These are phyloP conservation scores for Sepioteuthis lessoniana DNA, from an alignment of 2,888 invertebrate genomes.

Conservation along the genomic window DNA sequence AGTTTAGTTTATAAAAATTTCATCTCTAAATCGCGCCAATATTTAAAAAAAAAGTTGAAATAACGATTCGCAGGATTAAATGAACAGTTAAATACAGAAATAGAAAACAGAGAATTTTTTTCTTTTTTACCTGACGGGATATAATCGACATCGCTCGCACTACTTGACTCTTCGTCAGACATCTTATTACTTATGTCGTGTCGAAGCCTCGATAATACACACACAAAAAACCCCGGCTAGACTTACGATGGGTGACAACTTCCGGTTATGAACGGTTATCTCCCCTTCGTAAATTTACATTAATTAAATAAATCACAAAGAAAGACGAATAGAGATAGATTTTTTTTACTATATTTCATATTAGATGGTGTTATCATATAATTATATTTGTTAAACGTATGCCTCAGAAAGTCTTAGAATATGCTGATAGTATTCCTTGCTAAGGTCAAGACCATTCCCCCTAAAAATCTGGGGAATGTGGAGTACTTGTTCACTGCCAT, in stretches of 20 bases:
- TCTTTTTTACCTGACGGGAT: conserved; percentile 64
- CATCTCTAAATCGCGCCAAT: not conserved
- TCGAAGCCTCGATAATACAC: not conserved
- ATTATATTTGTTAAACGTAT: too few species aligned
- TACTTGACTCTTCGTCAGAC: conserved; percentile 68
- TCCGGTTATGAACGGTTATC: not conserved
- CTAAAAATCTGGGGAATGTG: too few species aligned
- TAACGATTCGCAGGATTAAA: not conserved
- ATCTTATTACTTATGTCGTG: conserved; percentile 53
- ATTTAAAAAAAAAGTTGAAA: not conserved
- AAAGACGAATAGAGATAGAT: too few species aligned
- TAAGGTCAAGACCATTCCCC: too few species aligned
- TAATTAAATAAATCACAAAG: too few species aligned
- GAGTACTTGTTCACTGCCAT: too few species aligned
- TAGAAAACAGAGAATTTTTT: not conserved
- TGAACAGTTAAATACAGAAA: not conserved
- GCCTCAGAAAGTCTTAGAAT: too few species aligned
- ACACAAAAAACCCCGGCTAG: not conserved
- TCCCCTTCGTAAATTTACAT: not conserved
- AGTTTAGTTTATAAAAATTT: not conserved
- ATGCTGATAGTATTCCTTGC: too few species aligned
- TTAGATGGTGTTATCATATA: too few species aligned
- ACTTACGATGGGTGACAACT: conserved; percentile 2
- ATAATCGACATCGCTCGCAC: conserved; percentile 69
- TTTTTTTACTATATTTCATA: too few species aligned